phyloP scores from a whole-genome alignment of 2,113 vertebrate species.

The Gobius niger region DNA sequence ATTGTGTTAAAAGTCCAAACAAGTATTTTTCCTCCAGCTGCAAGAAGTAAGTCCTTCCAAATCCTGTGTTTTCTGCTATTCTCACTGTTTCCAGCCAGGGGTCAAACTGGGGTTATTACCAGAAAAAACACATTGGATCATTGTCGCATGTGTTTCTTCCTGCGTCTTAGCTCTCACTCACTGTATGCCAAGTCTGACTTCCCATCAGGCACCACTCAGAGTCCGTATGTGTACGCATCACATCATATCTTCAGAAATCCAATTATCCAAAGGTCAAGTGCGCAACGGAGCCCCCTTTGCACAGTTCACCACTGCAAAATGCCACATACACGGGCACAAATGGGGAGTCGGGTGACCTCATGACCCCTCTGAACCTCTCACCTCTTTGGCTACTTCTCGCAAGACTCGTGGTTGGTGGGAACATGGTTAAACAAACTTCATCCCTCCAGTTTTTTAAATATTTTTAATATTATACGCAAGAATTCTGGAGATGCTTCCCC shows the following conservation, averaged over 20 bases:
- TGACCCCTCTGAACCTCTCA: conserved; percentile 43
- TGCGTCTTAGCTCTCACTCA: conserved; percentile 35
- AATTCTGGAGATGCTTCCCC: too few relatives aligned
- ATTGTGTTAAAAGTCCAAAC: background rate
- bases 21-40: background rate
- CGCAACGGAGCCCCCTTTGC: conserved; percentile 57
- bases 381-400: conserved; percentile 20
- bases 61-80: background rate
- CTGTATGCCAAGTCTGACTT: conserved; percentile 65
- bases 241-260: conserved; percentile 75
- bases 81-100: background rate
- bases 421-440: conserved; percentile 10
- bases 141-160: conserved; percentile 25
- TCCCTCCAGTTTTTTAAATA: conserved; percentile 11
- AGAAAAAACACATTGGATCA: conserved; percentile 19
- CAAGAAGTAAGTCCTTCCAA: background rate
- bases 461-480: conserved; percentile 7
- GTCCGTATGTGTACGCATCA: conserved; percentile 44
- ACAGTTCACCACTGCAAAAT: conserved; percentile 66
- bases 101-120: conserved; percentile 16
- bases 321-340: conserved; percentile 52
- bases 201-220: conserved; percentile 59
- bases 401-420: conserved; percentile 6
- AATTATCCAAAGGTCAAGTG: conserved; percentile 78
- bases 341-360: conserved; percentile 51